Evolutionary conservation across 2,797 vertebrate species (phyloP), one percentile per base, ranked within the genome.

Genomic region (Leuciscus waleckii): DNA sequence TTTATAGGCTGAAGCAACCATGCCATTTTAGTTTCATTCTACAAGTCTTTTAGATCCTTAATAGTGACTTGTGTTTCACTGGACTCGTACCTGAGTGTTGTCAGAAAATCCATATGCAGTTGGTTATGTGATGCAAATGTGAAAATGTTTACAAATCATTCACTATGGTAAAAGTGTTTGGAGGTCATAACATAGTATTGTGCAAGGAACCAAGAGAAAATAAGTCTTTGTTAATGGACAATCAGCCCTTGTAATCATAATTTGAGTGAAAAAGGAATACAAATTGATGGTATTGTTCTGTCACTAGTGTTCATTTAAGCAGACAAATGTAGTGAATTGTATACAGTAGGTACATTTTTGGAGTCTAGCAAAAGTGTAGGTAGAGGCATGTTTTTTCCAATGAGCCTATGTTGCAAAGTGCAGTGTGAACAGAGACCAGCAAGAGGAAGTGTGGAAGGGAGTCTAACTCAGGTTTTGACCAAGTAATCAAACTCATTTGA

Each of bases 401-500:
- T 56, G 7, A 76, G 74, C 32, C 13, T 8, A 76, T 76, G 21
- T 19, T 67, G 16, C 29, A 32, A 65, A 65, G 35, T 37, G n/a
- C 7, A 56, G 10, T 76, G 21, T 76, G 37, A 63, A 43, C 4
- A 17, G n/a, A 79, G 19, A 79, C 6, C 0, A 2, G 1, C 41
- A 67, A 29, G 7, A 13, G 67, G 67, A 69, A 23, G 32, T 23
- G 46, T 37, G 49, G 41, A 67, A 32, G 61, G 61, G 26, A 67
- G n/a, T 65, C 17, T 67, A 35, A 32, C 11, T 63, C 29, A 3
- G 61, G 5, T 35, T 80, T 80, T 80, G 41, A 80, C 11, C 78
- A 68, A 80, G 19, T 68, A 49, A 80, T 68, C 58, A 67, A 63
- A 58, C 51, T 77, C 13, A 58, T 77, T 37, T 26, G 11, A 26